These are phyloP conservation scores for Psittacara wagleri DNA, from an alignment of 2,113 vertebrate species.

Conservation along the genomic window DNA sequence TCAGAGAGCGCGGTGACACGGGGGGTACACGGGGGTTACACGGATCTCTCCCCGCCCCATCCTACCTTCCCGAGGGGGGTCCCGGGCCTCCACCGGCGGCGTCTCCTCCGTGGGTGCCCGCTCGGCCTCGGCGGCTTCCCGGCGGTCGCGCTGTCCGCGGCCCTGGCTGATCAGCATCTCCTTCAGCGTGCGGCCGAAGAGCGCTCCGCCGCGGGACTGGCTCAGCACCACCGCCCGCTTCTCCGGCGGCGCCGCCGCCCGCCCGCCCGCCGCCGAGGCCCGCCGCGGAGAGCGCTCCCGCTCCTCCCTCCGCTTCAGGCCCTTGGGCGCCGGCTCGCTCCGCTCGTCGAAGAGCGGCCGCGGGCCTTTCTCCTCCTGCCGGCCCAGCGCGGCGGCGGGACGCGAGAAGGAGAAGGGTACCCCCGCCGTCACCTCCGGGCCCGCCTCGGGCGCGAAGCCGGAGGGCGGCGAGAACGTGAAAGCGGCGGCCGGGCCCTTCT, in stretches of 20 bases:
- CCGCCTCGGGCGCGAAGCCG: neutral
- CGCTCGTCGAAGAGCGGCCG: neutral
- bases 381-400: neutral
- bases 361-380: neutral
- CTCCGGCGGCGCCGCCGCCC: slow-evolving; percentile 67
- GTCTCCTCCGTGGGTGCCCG: neutral
- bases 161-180: slow-evolving; percentile 79
- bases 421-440: neutral
- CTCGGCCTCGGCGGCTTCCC: neutral
- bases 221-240: slow-evolving; percentile 80
- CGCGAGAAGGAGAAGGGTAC: neutral
- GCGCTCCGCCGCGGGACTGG: slow-evolving; percentile 64
- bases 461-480: slow-evolving; percentile 62
- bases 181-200: slow-evolving; percentile 81
- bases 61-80: neutral
- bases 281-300: slow-evolving; percentile 49
- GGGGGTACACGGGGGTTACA: too few relatives aligned
- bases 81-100: neutral
- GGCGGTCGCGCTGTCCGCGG: slow-evolving; percentile 13
- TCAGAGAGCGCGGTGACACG: neutral
- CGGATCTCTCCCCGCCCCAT: too few relatives aligned
- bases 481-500: neutral
- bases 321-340: slow-evolving; percentile 60
- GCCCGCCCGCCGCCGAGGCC: neutral
- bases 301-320: slow-evolving; percentile 87